Evolutionary conservation across 2,888 invertebrate species (phyloP), one percentile per base, ranked within the genome.

Genomic region (Lasioglossum oenotherae): DNA sequence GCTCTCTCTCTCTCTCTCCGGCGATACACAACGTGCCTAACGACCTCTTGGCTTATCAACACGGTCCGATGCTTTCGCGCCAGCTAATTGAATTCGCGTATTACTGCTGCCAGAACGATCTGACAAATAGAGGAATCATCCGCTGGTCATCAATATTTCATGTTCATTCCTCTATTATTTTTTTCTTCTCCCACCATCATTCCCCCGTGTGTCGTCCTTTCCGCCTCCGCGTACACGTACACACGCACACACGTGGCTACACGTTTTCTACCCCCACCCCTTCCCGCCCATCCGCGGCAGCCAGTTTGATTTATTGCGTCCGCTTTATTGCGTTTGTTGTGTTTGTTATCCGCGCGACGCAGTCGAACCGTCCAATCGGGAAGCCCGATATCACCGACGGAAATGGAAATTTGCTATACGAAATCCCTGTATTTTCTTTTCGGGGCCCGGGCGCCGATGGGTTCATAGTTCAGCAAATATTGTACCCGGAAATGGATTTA

Each of bases 41-140:
- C 85, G 85, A 90, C 80, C 90, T 86, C 85, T 86, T 77, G 84
- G 81, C 90, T 89, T 89, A 89, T 88, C 86, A 86, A 82, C 85
- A 81, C 75, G n/a, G 57, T 69, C 76, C 86, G 80, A 53, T 78
- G 78, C 78, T 78, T 67, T 78, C 82, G 78, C 85, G 82, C 67
- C 75, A 67, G 87, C 69, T 90, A 90, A 90, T 88, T 88, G 83
- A 88, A 90, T 84, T 81, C 79, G 73, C 74, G 74, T 80, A 74
- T 88, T 80, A 85, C 75, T 72, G 85, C 84, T 73, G 74, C 41
- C 46, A 71, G 75, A 76, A 41, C 80, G 78, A 82, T 71, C 78
- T 81, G 82, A 81, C 82, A 89, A 89, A 89, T 86, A 81, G 84
- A 79, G 75, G 67, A 83, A 84, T 87, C 86, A 77, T 78, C 23